Conservation (phyloP, 2,113 vertebrate genomes). For the Cynopterus brachyotis region DNA sequence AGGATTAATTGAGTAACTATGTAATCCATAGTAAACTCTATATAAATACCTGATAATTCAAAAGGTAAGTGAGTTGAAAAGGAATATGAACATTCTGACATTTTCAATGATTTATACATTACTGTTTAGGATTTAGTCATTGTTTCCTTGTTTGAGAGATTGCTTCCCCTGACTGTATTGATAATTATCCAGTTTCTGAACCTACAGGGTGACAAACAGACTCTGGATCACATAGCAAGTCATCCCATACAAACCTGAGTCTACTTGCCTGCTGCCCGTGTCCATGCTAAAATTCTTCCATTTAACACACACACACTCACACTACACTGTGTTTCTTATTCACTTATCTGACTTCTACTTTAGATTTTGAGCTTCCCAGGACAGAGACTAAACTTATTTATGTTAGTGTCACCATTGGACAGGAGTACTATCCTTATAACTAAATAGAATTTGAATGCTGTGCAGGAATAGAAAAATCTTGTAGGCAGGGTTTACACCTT, state of each 20-base stretch:
- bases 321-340: background rate
- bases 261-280: background rate
- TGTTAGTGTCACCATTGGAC: background rate
- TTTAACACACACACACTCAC: background rate
- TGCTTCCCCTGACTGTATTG: background rate
- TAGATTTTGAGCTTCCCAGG: background rate
- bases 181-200: background rate
- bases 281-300: background rate
- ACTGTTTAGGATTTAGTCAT: background rate
- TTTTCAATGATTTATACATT: background rate
- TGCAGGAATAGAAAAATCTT: background rate
- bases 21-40: background rate
- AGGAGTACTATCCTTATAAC: background rate
- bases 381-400: background rate
- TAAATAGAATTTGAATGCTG: background rate
- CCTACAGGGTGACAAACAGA: background rate
- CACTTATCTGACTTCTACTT: background rate
- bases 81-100: background rate
- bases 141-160: background rate
- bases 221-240: background rate
- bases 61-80: background rate
- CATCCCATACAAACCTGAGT: background rate
- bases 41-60: background rate
- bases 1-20: conserved; percentile 20
- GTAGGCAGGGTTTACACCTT: background rate